Evolutionary conservation across 1,140 invertebrate genomes (phyloP).

Genomic region (Acromyrmex charruanus): DNA sequence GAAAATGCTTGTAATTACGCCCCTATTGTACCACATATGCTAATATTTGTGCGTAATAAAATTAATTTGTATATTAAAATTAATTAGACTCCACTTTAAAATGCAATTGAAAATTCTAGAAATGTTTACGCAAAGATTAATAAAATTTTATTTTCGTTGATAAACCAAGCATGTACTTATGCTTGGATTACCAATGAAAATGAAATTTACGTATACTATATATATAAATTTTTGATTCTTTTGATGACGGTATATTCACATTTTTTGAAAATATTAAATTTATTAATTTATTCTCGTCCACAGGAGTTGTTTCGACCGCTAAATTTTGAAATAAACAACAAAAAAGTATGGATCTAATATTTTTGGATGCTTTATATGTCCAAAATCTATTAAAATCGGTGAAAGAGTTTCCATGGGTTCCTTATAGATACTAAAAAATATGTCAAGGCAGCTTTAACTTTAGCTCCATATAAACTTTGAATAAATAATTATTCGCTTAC

Average conservation of each 20-base stretch:
- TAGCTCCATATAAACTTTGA: neutral
- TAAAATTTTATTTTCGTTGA: neutral
- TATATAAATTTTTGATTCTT: neutral
- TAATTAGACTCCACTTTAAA: neutral
- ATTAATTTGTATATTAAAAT: slow-evolving; percentile 3
- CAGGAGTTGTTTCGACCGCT: too few species aligned
- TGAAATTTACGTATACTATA: neutral
- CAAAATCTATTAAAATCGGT: too few species aligned
- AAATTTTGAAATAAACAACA: too few species aligned
- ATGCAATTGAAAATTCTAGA: neutral
- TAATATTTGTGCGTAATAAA: slow-evolving; percentile 32
- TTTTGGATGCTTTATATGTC: too few species aligned
- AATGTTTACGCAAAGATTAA: neutral
- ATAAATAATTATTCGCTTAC: slow-evolving; percentile 16
- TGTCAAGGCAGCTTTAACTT: neutral
- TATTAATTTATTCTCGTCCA: too few species aligned
- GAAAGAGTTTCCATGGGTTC: too few species aligned
- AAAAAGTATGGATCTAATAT: too few species aligned
- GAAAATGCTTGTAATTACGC: neutral
- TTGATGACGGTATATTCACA: too few species aligned
- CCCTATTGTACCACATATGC: neutral
- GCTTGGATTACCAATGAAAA: neutral
- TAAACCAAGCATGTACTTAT: neutral
- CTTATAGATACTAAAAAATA: neutral
- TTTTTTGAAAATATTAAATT: too few species aligned